phyloP scores from a whole-genome alignment of 2,113 vertebrate genomes.

The Rhabdomys dilectus region DNA sequence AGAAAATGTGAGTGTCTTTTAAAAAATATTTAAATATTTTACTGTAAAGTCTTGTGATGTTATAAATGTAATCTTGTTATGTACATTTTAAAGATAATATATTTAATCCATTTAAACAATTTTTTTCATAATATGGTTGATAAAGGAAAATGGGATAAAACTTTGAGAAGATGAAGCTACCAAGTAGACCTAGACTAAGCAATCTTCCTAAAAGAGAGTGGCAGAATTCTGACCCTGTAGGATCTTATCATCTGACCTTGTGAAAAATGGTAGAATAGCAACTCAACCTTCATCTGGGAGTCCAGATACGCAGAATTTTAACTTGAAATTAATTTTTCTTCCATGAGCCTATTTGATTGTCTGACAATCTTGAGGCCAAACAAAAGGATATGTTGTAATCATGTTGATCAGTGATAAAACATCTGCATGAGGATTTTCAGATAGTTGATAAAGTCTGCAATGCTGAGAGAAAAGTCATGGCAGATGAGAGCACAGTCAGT shows the following conservation, averaged over 20 bases:
- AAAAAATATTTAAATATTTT: neutral
- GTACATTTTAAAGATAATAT: neutral
- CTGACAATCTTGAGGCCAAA: neutral
- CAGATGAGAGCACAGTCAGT: neutral
- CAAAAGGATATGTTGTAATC: neutral
- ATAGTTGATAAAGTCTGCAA: neutral
- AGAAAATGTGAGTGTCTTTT: constrained; percentile 6
- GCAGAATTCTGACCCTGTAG: neutral
- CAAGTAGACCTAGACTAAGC: neutral
- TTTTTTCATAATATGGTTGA: neutral
- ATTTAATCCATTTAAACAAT: neutral
- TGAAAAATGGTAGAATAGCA: neutral
- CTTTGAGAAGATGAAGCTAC: neutral
- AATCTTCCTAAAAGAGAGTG: neutral
- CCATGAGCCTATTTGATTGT: neutral
- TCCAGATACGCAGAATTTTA: neutral
- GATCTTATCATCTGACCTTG: neutral
- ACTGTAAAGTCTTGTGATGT: neutral
- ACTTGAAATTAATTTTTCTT: neutral
- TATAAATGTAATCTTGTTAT: neutral
- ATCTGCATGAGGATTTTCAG: neutral
- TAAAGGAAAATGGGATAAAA: neutral
- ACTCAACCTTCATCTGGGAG: neutral
- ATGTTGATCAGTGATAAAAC: neutral
- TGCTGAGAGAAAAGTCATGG: neutral